Conservation (phyloP, 2,797 vertebrate species). For the Tamandua tetradactyla region DNA sequence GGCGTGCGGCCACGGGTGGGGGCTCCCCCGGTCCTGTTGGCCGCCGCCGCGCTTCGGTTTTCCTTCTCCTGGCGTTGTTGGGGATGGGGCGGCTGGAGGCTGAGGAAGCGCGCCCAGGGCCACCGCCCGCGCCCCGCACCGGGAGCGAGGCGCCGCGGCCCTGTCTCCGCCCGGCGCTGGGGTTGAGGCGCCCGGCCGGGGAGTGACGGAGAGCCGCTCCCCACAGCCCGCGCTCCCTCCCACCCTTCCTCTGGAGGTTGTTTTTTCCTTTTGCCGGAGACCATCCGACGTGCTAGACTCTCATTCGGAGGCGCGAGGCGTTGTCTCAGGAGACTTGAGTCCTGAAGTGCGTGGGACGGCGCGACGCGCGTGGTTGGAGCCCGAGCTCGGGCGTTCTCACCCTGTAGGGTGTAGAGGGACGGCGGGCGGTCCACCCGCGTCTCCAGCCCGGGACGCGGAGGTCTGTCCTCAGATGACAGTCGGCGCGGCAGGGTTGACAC, state of each 20-base stretch:
- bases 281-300: neutral
- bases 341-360: too few relatives aligned
- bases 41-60: neutral
- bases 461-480: conserved; percentile 12
- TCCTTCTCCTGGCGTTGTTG: conserved; percentile 51
- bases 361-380: too few relatives aligned
- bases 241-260: conserved; percentile 50
- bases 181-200: conserved; percentile 68
- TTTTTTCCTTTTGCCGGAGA: conserved; percentile 26
- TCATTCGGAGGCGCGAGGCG: conserved; percentile 66
- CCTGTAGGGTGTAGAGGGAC: too few relatives aligned
- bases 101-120: conserved; percentile 65
- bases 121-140: too few relatives aligned
- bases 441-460: conserved; percentile 28
- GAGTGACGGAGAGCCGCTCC: neutral
- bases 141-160: too few relatives aligned
- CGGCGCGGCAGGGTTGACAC: conserved; percentile 3
- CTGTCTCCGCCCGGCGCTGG: neutral
- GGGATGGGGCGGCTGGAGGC: conserved; percentile 33
- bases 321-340: conserved; percentile 11
- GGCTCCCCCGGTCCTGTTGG: too few relatives aligned
- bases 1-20: too few relatives aligned
- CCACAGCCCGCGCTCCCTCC: conserved; percentile 18
- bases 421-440: too few relatives aligned
- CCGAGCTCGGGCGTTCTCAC: too few relatives aligned